These are phyloP conservation scores for Drosophila sp. DNA, from an alignment of 1,140 invertebrate genomes.

Conservation along the genomic window DNA sequence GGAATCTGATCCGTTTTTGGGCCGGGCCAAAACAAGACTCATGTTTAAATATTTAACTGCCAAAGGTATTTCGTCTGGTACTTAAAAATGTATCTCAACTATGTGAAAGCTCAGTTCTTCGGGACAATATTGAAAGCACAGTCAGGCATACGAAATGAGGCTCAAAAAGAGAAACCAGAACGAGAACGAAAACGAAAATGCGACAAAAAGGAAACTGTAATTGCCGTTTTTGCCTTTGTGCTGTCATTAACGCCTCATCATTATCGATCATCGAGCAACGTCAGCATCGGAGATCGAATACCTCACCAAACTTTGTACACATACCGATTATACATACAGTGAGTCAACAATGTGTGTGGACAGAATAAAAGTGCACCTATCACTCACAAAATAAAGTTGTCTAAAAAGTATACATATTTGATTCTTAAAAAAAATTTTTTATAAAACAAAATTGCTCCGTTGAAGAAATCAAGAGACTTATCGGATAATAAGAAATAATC, in stretches of 20 bases:
- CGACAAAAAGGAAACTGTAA: slow-evolving; percentile 11
- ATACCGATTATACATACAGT: no score
- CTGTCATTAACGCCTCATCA: slow-evolving; percentile 19
- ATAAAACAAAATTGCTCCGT: no score
- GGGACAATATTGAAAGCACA: not conserved
- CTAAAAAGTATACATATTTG: no score
- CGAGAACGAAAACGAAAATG: slow-evolving; percentile 4
- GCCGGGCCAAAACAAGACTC: not conserved
- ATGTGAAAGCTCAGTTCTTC: slow-evolving; percentile 14
- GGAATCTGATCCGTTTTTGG: slow-evolving; percentile 34
- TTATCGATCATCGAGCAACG: slow-evolving; percentile 11
- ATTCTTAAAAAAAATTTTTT: no score
- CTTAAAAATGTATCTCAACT: slow-evolving; percentile 12
- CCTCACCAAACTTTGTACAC: not conserved
- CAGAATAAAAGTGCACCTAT: no score
- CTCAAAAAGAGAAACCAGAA: not conserved
- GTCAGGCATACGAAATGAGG: slow-evolving; percentile 29
- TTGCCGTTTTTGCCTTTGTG: not conserved
- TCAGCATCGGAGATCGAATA: slow-evolving; percentile 14
- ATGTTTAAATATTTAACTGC: slow-evolving; percentile 29
- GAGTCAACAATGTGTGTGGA: no score
- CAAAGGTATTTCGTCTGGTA: not conserved
- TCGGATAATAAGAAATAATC: no score
- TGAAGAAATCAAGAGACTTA: no score
- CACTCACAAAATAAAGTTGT: no score